Conservation (phyloP, 1,140 invertebrate species). For the Macrobrachium nipponense region DNA sequence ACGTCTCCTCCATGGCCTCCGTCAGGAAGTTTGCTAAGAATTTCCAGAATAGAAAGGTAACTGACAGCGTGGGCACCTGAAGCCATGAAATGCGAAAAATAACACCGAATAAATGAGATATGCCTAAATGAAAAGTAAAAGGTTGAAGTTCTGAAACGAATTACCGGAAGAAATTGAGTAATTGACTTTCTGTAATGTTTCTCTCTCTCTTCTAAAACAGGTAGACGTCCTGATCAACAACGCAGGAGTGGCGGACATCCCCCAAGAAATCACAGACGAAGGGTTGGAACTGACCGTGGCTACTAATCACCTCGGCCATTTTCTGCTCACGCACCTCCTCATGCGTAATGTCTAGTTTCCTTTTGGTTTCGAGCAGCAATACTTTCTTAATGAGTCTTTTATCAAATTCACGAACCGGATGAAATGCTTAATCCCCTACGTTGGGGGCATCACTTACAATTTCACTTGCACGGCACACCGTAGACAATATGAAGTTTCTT, state of each 20-base stretch:
- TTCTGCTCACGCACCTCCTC: conserved; percentile 10
- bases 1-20: conserved; percentile 8
- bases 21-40: conserved; percentile 14
- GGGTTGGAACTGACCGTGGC: not conserved
- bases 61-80: too few relatives aligned
- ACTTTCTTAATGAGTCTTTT: too few relatives aligned
- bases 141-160: not conserved
- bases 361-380: not conserved
- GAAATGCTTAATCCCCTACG: too few relatives aligned
- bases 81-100: too few relatives aligned
- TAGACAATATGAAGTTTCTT: too few relatives aligned
- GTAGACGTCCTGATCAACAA: conserved; percentile 29
- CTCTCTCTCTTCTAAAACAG: not conserved
- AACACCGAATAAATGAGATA: not conserved
- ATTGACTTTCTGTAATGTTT: not conserved
- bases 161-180: not conserved
- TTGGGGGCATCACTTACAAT: too few relatives aligned
- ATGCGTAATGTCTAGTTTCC: not conserved
- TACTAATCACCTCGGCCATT: conserved; percentile 6
- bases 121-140: not conserved
- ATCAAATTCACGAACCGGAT: too few relatives aligned
- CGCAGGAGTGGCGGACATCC: conserved; percentile 10
- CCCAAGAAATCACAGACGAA: not conserved
- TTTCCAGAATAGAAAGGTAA: not conserved
- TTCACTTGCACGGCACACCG: too few relatives aligned